These are phyloP conservation scores for Poecilia gillii DNA, from an alignment of 2,797 vertebrate species.

Conservation along the genomic window DNA sequence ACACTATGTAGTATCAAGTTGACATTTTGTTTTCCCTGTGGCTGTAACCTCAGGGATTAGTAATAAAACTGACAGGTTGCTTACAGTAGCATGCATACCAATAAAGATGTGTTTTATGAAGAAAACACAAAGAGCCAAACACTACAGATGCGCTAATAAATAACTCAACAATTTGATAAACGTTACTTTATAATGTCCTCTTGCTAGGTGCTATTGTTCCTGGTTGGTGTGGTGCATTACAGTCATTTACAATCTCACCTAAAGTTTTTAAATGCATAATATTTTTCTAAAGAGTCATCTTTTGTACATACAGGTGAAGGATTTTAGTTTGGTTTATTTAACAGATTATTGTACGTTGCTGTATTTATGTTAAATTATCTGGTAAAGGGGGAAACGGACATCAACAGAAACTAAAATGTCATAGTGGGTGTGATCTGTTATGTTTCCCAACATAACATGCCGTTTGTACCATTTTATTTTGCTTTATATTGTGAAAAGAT, in stretches of 20 bases:
- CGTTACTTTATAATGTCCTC: not conserved
- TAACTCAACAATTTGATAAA: not conserved
- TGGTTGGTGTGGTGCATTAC: not conserved
- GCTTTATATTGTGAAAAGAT: not conserved
- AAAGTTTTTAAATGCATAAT: not conserved
- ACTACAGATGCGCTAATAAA: not conserved
- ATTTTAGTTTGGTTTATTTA: conserved; percentile 12
- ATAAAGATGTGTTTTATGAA: not conserved
- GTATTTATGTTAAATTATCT: not conserved
- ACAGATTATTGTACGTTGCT: not conserved
- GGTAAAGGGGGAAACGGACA: not conserved
- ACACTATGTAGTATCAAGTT: not conserved
- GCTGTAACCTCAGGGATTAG: not conserved
- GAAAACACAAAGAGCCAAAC: not conserved
- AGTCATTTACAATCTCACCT: not conserved
- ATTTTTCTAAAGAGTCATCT: not conserved
- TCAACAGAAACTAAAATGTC: not conserved
- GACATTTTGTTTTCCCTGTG: not conserved
- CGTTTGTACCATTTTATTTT: not conserved
- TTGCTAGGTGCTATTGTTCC: not conserved
- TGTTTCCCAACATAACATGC: not conserved
- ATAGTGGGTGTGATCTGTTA: not conserved
- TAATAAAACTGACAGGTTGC: not conserved
- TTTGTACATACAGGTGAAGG: not conserved
- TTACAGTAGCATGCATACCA: not conserved